Base-by-base conservation (phyloP, 2,888 invertebrate species). In the Pherbina coryleti region DNA sequence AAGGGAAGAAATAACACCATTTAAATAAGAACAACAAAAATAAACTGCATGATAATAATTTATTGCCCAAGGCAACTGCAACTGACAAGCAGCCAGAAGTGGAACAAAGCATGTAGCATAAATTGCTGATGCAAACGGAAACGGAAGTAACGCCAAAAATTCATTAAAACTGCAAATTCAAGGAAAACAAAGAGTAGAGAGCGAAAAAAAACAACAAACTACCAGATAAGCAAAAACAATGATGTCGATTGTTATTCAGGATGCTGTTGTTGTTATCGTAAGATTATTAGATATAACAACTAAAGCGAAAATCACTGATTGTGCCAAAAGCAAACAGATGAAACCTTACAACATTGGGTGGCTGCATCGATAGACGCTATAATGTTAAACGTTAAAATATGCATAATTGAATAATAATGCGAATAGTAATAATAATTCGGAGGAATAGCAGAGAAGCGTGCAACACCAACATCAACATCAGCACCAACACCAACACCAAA, bases 381-480 rank as follows among this genome's bases (percentile, higher is more conserved):
- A 19, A 14, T 11, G 57, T 0, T 14, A 25, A 28, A 60, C 14
- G 25, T 25, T n/a, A 55, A 14, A 60, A 60, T 60, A 28, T 60
- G 64, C 31, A 31, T 64, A 64, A 64, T 64, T 64, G 64, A 64
- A 64, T 64, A 64, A 64, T 34, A 64, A 64, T 64, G 64, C 64
- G n/a, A 34, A 31, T 25, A 28, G n/a, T n/a, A 31, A 55, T 8
- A 64, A 5, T 2, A 28, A 34, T 3, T 19, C 9, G 14, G 8
- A 31, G 34, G 64, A 64, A 31, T 64, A 17, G 28, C 28, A 64
- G 64, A 2, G 25, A 25, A 28, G 25, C 14, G 64, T 14, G 64
- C 1, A 11, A 64, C 25, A 34, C 28, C 11, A 64, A 31, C 28
- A 64, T 3, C 28, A 28, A 60, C n/a, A n/a, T n/a, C n/a, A n/a